Conservation (phyloP, 2,888 invertebrate species). For the Luperina testacea region DNA sequence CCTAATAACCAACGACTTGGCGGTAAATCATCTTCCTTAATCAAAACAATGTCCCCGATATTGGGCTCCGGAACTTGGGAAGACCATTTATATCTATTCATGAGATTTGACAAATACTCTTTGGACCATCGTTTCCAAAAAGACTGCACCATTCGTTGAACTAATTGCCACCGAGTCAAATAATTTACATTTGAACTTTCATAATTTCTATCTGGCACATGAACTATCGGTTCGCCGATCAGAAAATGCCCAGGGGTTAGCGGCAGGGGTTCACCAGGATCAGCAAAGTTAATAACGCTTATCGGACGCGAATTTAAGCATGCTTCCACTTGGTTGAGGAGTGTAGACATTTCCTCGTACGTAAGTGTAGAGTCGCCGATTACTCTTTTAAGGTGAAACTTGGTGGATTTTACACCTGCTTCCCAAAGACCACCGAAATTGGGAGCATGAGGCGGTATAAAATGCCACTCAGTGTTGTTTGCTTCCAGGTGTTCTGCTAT, state of each 20-base stretch:
- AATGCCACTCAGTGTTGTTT: constrained; percentile 9
- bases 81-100: constrained; percentile 29
- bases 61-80: constrained; percentile 15
- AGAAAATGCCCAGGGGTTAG: background rate
- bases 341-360: constrained; percentile 3
- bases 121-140: constrained; percentile 21
- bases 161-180: constrained; percentile 15
- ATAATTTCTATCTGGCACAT: background rate
- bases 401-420: background rate
- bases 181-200: background rate
- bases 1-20: constrained; percentile 11
- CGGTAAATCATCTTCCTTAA: constrained; percentile 45
- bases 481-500: constrained; percentile 6
- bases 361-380: background rate
- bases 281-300: background rate
- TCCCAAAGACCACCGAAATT: constrained; percentile 7
- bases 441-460: constrained; percentile 3
- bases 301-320: constrained; percentile 6
- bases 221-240: constrained; percentile 5
- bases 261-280: constrained; percentile 11
- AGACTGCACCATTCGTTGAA: background rate
- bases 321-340: constrained; percentile 6
- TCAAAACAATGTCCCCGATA: constrained; percentile 25
- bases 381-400: background rate
- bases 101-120: constrained; percentile 19